Conservation (phyloP, 2,113 vertebrate species). For the Polypterus senegalus region DNA sequence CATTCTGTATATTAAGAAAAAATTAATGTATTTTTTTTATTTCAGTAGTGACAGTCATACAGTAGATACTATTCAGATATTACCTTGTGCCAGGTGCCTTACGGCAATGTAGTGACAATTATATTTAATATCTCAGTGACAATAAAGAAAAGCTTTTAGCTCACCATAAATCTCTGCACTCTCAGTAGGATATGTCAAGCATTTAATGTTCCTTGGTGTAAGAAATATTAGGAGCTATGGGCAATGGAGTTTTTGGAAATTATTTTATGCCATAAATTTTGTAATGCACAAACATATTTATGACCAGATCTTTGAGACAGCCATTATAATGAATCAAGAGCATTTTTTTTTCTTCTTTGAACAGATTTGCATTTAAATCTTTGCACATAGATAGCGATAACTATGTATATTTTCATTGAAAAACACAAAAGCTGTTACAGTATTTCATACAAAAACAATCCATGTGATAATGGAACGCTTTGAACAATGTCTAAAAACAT, state of each 20-base stretch:
- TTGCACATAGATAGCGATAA: too few relatives aligned
- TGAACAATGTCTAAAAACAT: too few relatives aligned
- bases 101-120: constrained; percentile 19
- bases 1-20: too few relatives aligned
- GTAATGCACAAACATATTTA: constrained; percentile 1
- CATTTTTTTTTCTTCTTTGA: too few relatives aligned
- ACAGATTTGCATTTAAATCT: too few relatives aligned
- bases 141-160: constrained; percentile 16
- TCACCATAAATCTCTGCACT: constrained; percentile 22
- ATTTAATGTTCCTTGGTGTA: constrained; percentile 11
- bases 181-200: neutral
- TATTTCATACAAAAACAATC: too few relatives aligned
- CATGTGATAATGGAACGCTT: too few relatives aligned
- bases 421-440: too few relatives aligned
- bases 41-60: constrained; percentile 21
- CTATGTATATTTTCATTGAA: too few relatives aligned
- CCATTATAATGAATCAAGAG: neutral
- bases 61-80: constrained; percentile 5
- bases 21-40: neutral
- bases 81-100: constrained; percentile 9
- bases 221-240: constrained; percentile 15
- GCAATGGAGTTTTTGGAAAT: constrained; percentile 19
- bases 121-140: constrained; percentile 17
- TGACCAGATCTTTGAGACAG: neutral
- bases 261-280: constrained; percentile 1